Conservation (phyloP, 2,888 invertebrate species). For the Leptogaster cylindrica region DNA sequence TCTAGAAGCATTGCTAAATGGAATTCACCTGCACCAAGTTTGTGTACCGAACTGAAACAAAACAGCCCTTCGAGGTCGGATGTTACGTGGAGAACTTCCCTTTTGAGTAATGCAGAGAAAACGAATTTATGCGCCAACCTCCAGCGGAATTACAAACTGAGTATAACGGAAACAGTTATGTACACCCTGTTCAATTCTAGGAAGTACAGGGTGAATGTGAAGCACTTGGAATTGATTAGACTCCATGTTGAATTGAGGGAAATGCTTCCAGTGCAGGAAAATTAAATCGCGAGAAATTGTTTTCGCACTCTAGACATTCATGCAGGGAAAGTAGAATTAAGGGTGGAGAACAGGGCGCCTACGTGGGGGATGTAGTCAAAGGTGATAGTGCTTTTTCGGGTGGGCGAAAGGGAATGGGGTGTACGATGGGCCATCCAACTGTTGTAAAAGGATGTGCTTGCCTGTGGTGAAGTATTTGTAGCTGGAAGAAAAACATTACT, state of each 20-base stretch:
- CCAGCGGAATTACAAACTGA: background rate
- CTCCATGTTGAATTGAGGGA: constrained; percentile 27
- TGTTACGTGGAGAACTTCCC: background rate
- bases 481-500: too few species aligned
- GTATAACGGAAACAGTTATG: constrained; percentile 8
- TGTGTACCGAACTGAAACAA: background rate
- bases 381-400: background rate
- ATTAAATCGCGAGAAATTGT: constrained; percentile 35
- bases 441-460: too few species aligned
- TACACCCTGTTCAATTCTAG: constrained; percentile 19
- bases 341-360: background rate
- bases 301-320: constrained; percentile 26
- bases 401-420: background rate
- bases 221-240: constrained; percentile 33
- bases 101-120: background rate
- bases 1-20: background rate
- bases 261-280: constrained; percentile 35
- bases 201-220: constrained; percentile 24
- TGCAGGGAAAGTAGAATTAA: constrained; percentile 2
- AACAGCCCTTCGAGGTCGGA: background rate
- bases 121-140: background rate
- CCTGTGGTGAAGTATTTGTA: too few species aligned
- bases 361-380: too few species aligned
- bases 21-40: background rate
- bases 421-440: too few species aligned